phyloP scores from a whole-genome alignment of 2,797 vertebrate species.

The Melanotaenia maccullochi region DNA sequence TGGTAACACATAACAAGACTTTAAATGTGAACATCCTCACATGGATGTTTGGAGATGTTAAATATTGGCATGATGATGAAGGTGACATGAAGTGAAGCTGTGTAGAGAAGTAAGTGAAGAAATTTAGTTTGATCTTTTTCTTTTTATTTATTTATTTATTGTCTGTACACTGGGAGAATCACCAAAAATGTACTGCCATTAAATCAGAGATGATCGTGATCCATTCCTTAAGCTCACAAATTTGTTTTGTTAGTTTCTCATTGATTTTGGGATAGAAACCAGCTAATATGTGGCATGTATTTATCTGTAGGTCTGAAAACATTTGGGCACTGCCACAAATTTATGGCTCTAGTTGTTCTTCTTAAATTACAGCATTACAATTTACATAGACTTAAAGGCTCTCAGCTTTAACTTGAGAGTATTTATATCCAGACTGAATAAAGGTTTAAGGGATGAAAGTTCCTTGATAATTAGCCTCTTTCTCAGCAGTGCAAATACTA shows the following conservation, averaged over 20 bases:
- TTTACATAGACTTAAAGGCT: background rate
- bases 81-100: background rate
- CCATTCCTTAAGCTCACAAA: background rate
- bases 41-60: background rate
- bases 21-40: background rate
- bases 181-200: background rate
- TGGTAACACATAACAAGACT: background rate
- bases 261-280: background rate
- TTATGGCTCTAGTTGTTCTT: background rate
- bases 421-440: background rate
- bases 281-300: background rate
- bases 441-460: background rate
- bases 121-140: background rate
- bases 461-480: background rate
- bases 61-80: background rate
- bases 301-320: background rate
- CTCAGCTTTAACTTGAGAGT: background rate
- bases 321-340: background rate
- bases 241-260: background rate
- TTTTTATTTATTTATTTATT: no score
- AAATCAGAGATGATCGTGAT: background rate
- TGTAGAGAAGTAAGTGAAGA: background rate
- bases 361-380: background rate
- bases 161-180: no score
- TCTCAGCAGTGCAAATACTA: background rate